Evolutionary conservation across 1,140 invertebrate genomes (phyloP).

Genomic region (Bombus impatiens): DNA sequence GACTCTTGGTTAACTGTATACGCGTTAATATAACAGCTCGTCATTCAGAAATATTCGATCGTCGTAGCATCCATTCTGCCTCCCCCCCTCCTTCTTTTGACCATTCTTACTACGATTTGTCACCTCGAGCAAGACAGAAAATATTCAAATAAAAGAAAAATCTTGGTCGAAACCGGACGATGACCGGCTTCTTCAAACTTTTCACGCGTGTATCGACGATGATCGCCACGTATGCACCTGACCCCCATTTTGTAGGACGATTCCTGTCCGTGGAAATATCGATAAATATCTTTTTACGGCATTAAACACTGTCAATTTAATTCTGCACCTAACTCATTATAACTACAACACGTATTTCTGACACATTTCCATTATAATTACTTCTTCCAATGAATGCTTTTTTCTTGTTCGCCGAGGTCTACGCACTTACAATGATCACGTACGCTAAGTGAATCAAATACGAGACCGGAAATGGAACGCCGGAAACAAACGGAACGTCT

Average conservation of each 20-base stretch:
- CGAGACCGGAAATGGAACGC: slow-evolving; percentile 54
- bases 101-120: slow-evolving; percentile 1
- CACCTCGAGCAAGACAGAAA: not conserved
- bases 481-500: slow-evolving; percentile 67
- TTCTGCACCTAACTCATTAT: not conserved
- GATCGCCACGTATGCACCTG: slow-evolving; percentile 23
- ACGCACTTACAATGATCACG: slow-evolving; percentile 27
- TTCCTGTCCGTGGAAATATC: slow-evolving; percentile 24
- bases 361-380: too few species aligned
- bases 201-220: slow-evolving; percentile 42
- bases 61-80: not conserved
- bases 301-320: not conserved
- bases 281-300: not conserved
- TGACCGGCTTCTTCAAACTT: slow-evolving; percentile 60
- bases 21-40: slow-evolving; percentile 34
- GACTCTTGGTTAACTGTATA: slow-evolving; percentile 70
- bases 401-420: not conserved
- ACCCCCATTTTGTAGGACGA: slow-evolving; percentile 58
- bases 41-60: slow-evolving; percentile 52
- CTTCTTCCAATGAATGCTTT: not conserved
- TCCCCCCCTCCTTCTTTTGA: not conserved
- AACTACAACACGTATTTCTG: not conserved
- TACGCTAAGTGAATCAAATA: slow-evolving; percentile 56
- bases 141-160: slow-evolving; percentile 15
- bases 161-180: slow-evolving; percentile 50